Conservation (phyloP, 2,113 vertebrate genomes). For the Perca schrenkii region DNA sequence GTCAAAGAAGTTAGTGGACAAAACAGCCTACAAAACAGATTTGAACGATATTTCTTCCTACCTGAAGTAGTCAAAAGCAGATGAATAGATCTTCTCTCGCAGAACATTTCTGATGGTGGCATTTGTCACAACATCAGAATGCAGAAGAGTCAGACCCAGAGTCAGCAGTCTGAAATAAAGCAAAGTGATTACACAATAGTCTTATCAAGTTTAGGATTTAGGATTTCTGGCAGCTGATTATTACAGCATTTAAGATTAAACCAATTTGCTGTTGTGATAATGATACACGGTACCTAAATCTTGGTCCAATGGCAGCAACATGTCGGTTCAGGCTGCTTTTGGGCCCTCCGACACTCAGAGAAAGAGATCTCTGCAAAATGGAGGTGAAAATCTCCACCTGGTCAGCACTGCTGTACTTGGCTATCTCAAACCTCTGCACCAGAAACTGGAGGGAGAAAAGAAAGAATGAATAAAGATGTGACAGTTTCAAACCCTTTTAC, state of each 20-base stretch:
- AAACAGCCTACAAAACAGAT: neutral
- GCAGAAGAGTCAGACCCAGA: constrained; percentile 92
- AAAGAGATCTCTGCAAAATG: constrained; percentile 93
- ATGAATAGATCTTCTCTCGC: constrained; percentile 97
- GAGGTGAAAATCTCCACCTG: constrained; percentile 97
- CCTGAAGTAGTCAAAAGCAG: constrained; percentile 99
- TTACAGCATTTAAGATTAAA: neutral
- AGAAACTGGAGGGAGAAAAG: constrained; percentile 86
- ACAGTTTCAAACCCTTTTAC: neutral
- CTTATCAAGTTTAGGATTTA: neutral
- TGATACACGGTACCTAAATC: constrained; percentile 87
- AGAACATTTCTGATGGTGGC: constrained; percentile 95
- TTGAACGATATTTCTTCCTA: constrained; percentile 53
- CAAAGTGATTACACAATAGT: neutral
- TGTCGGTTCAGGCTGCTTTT: constrained; percentile 93
- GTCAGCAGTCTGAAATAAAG: constrained; percentile 87
- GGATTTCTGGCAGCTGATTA: neutral
- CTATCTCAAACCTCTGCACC: constrained; percentile 96
- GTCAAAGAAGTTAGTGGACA: neutral
- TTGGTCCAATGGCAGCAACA: constrained; percentile 93
- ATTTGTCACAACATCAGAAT: constrained; percentile 95
- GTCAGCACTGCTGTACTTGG: constrained; percentile 97
- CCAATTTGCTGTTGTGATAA: neutral
- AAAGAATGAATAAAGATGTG: neutral
- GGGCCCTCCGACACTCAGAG: constrained; percentile 90